Base-by-base conservation (phyloP, 2,797 vertebrate genomes). In the Siniperca scherzeri region DNA sequence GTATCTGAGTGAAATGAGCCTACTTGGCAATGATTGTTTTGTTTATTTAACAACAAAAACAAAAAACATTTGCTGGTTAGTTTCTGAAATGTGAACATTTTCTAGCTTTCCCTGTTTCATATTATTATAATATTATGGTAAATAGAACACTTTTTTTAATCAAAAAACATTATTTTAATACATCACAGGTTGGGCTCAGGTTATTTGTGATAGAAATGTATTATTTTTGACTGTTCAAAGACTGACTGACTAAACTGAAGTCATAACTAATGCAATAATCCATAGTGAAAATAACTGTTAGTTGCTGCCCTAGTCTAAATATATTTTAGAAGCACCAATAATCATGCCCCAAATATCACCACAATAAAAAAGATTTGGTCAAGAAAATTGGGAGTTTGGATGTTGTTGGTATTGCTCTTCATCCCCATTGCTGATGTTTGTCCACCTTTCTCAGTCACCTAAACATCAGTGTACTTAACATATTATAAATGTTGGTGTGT, bases 401-500 rank as follows among this genome's bases (percentile, higher is more conserved):
- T 48, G 68, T 66, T 3, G 10, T 36, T n/a, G 12, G 0, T 30
- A 33, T 71, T 59, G 4, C 9, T 67, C 12, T 56, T 19, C 17
- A 21, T 19, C 21, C 9, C 10, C 5, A 27, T 19, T 30, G 27
- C 8, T 65, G 22, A 42, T 65, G 17, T 76, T 53, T 64, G 1
- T 53, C n/a, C 7, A 22, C 6, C 21, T 61, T 38, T n/a, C 40
- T 59, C 21, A 4, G 0, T 61, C 16, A n/a, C 40, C 12, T 11
- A 17, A 65, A 56, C 56, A 55, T 10, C 30, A 19, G 30, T 67
- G 7, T 70, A 22, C 38, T 53, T 40, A 62, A 66, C 22, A 21
- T 19, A 0, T 14, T 61, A 6, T 65, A 12, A 73, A 60, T 80
- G 3, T 33, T 71, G 12, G 10, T 74, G 12, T 78, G 60, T 81